A percentile compares a stretch with the other conserved stretches of the same genome.
phyloP scores from a whole-genome alignment of 1,140 invertebrate species.

The Temnothorax nylanderi region DNA sequence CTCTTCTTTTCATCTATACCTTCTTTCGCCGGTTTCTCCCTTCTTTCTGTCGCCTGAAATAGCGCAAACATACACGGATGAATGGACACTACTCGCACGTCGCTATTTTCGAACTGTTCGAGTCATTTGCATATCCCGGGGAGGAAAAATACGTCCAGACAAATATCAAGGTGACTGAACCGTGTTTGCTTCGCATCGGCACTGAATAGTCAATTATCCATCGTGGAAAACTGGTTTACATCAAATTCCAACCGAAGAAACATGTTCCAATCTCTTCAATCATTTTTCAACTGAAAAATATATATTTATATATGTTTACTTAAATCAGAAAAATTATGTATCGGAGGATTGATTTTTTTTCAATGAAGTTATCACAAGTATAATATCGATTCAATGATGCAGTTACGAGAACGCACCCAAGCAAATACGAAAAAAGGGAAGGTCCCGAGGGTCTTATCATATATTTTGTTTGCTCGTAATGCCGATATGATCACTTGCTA shows the following conservation, averaged over 20 bases:
- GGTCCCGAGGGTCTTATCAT: constrained; percentile 53
- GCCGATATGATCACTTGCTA: constrained; percentile 52
- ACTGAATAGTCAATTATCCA: not conserved
- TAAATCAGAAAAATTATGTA: not conserved
- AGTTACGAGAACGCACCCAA: constrained; percentile 34
- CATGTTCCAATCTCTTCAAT: not conserved
- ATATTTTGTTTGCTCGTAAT: constrained; percentile 61
- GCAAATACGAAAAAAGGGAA: constrained; percentile 38
- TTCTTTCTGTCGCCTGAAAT: constrained; percentile 1
- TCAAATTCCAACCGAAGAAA: not conserved
- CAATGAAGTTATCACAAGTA: not conserved
- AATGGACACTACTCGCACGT: constrained; percentile 31
- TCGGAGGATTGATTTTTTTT: not conserved
- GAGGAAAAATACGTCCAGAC: constrained; percentile 15
- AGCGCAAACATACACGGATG: not conserved
- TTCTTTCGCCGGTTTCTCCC: constrained; percentile 18
- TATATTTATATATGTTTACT: not conserved
- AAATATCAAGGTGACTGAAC: constrained; percentile 38
- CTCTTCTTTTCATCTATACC: constrained; percentile 25
- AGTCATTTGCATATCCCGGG: constrained; percentile 19
- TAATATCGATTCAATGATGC: constrained; percentile 43
- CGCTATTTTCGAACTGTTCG: constrained; percentile 21
- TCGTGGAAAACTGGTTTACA: not conserved
- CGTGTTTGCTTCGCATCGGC: not conserved
- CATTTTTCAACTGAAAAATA: not conserved